Conservation (phyloP, 2,888 invertebrate genomes). For the Sphecodes monilicornis region DNA sequence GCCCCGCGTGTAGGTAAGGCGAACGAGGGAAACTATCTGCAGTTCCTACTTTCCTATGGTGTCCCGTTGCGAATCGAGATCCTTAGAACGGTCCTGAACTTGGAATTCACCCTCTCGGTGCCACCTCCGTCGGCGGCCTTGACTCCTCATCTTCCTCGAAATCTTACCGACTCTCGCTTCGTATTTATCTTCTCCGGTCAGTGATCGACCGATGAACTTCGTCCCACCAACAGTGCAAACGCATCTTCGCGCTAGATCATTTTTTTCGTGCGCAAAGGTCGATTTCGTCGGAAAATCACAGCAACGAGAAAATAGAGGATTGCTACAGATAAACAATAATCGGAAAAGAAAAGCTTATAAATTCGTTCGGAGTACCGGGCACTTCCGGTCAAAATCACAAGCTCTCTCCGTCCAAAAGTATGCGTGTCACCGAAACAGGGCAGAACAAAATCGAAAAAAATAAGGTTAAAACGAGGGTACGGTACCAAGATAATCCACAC, state of each 20-base stretch:
- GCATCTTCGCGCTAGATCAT: neutral
- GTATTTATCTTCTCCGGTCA: conserved; percentile 32
- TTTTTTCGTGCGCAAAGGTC: neutral
- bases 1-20: conserved; percentile 9
- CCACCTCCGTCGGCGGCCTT: conserved; percentile 64
- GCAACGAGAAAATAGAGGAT: neutral
- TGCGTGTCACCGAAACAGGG: neutral
- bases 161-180: conserved; percentile 40
- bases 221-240: neutral
- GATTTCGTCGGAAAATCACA: neutral
- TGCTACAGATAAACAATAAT: neutral
- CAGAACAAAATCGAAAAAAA: neutral
- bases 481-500: neutral
- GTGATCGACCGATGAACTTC: conserved; percentile 15
- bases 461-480: neutral
- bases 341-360: neutral
- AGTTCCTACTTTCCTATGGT: conserved; percentile 59
- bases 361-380: neutral
- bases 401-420: neutral
- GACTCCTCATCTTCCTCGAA: conserved; percentile 55
- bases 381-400: neutral
- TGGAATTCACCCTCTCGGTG: conserved; percentile 52
- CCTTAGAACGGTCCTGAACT: conserved; percentile 62
- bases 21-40: conserved; percentile 52
- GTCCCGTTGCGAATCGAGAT: conserved; percentile 49